Evolutionary conservation across 2,113 vertebrate species (phyloP), one percentile per base, ranked within the genome.

Genomic region (Panthera leo): DNA sequence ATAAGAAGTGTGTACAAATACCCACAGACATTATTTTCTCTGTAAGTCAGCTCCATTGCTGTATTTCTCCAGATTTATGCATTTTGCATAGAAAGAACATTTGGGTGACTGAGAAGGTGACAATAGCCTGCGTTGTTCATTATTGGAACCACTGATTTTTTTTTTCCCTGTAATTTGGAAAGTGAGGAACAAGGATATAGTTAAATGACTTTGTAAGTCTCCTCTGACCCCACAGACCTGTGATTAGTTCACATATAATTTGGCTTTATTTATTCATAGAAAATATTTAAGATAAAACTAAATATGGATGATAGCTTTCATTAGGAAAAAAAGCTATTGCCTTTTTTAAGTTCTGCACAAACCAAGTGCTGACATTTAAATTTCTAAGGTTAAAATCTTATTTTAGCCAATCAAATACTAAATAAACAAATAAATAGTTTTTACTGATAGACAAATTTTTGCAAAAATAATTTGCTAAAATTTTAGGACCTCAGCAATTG

Each of bases 231-330:
- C 15, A n/a, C 15, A 31, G 21, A 82, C 7, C n/a, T 51, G 27
- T 42, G 34, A 79, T 5, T 27, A 53, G 31, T 25, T 61, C 48
- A 93, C 68, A 11, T 39, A 27, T n/a, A 65, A 75, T 29, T 53
- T 88, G 89, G 10, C 36, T 48, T 67, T 51, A 4, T 58, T 29
- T 48, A 45, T 65, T 53, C 23, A 3, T 80, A 36, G 34, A 51
- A 93, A 76, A 96, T 96, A 55, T 42, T 67, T 7, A 82, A 68
- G 71, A 48, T 73, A 39, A 70, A 86, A 73, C 42, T 91, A 82
- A 67, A 48, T 58, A 29, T 48, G 11, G 15, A 80, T 16, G 0
- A 29, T 18, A 45, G 10, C 0, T 7, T 34, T 75, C 63, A 91
- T 75, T 34, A 9, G 27, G 42, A 73, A 85, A 94, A 82, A 86